Conservation (phyloP, 2,113 vertebrate species). For the Notarius lentiginosus region DNA sequence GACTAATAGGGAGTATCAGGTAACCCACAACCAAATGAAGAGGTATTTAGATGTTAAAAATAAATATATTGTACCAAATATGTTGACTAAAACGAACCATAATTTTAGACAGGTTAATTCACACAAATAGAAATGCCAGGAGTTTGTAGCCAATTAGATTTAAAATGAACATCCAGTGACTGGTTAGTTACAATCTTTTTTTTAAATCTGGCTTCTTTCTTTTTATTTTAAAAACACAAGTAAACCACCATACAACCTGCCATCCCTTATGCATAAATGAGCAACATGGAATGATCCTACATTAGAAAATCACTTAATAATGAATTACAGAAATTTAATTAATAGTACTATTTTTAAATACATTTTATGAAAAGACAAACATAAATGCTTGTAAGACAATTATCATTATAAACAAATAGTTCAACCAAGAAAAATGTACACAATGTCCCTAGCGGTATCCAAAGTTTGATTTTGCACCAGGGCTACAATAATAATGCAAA, state of each 20-base stretch:
- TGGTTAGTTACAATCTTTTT: background rate
- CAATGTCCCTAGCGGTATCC: background rate
- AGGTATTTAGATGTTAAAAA: background rate
- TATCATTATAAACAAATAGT: background rate
- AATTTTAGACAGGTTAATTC: background rate
- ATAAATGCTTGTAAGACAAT: background rate
- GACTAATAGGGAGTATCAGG: too few relatives aligned
- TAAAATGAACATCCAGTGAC: background rate
- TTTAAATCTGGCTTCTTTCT: background rate
- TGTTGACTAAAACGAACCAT: too few relatives aligned
- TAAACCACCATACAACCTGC: background rate
- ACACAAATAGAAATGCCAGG: background rate
- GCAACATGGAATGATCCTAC: background rate
- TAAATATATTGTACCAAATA: background rate
- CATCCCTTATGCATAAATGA: background rate
- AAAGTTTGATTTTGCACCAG: background rate
- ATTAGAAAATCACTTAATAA: background rate
- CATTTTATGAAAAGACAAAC: background rate
- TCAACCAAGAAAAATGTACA: background rate
- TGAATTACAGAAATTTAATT: background rate
- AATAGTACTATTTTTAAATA: background rate
- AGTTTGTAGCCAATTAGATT: background rate
- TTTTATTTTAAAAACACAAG: background rate
- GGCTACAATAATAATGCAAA: background rate
- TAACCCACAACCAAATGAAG: background rate